phyloP scores from a whole-genome alignment of 2,113 vertebrate species.

The Ammospiza nelsoni region DNA sequence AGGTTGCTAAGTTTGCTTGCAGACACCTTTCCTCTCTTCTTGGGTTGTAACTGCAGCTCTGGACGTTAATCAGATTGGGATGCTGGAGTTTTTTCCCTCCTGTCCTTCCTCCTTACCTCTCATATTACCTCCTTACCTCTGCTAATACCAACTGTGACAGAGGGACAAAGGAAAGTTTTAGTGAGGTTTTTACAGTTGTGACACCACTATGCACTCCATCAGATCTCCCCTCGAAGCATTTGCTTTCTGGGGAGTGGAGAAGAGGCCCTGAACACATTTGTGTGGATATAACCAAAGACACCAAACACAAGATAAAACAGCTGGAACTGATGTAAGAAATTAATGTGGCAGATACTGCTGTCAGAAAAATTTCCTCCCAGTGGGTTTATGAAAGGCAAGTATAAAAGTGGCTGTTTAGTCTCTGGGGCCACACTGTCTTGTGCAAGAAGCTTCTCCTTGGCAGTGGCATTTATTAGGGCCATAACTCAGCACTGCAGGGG shows the following conservation, averaged over 20 bases:
- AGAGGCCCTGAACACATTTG: not conserved
- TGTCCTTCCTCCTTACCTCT: not conserved
- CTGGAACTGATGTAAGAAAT: not conserved
- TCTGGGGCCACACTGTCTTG: not conserved
- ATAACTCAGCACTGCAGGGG: not conserved
- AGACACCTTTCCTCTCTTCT: not conserved
- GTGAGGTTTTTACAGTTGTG: not conserved
- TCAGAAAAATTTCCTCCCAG: not conserved
- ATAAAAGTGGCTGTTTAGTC: not conserved
- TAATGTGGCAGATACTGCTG: not conserved
- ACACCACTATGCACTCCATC: not conserved
- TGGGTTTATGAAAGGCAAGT: not conserved
- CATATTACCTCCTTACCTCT: not conserved
- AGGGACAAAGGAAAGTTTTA: not conserved
- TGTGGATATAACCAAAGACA: not conserved
- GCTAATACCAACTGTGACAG: not conserved
- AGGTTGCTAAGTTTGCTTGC: not conserved
- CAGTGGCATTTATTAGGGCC: not conserved
- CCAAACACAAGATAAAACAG: not conserved
- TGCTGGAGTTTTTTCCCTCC: not conserved
- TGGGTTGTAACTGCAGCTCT: not conserved
- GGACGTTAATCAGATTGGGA: not conserved
- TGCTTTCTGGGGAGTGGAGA: not conserved
- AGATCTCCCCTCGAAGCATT: not conserved
- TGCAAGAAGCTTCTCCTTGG: not conserved